Conservation (phyloP, 2,797 vertebrate genomes). For the Sitta carolinensis region DNA sequence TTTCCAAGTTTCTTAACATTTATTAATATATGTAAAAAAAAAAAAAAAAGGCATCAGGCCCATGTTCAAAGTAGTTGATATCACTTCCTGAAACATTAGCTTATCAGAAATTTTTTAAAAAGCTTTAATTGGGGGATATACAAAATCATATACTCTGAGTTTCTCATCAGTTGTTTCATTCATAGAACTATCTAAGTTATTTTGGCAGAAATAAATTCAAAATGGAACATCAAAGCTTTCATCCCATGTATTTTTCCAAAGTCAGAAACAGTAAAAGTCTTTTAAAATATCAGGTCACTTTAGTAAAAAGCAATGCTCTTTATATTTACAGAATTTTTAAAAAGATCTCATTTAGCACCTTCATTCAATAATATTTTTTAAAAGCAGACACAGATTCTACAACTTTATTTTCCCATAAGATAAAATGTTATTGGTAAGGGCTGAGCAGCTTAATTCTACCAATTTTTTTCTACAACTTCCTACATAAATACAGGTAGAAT, state of each 20-base stretch:
- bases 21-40: background rate
- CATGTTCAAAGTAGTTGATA: background rate
- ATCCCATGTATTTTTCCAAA: background rate
- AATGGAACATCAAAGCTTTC: background rate
- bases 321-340: background rate
- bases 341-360: background rate
- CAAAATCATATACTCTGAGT: background rate
- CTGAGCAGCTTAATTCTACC: background rate
- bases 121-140: background rate
- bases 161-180: slow-evolving; percentile 10
- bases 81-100: background rate
- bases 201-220: background rate
- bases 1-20: background rate
- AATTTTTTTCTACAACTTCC: background rate
- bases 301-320: background rate
- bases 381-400: background rate
- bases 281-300: background rate
- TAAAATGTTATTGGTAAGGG: background rate
- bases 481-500: background rate
- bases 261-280: background rate
- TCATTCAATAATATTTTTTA: background rate
- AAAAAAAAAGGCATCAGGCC: background rate
- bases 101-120: background rate
- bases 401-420: background rate
- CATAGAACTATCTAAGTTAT: slow-evolving; percentile 1